Conservation (phyloP, 2,888 invertebrate species). For the Sacculina carcini region DNA sequence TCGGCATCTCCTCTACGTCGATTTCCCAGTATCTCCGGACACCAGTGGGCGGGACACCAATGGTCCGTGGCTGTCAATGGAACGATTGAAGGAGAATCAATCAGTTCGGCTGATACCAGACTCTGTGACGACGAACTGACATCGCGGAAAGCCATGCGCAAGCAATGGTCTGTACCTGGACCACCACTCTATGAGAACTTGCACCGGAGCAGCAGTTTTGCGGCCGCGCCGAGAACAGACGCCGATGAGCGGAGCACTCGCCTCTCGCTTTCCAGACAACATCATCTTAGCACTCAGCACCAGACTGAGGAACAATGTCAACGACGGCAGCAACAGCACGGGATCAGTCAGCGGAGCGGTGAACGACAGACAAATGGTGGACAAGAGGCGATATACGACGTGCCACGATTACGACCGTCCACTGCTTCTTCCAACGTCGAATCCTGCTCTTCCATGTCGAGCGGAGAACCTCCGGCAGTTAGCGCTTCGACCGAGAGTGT, state of each 20-base stretch:
- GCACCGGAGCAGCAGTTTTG: background rate
- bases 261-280: too few species aligned
- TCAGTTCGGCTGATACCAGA: background rate
- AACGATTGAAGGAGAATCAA: background rate
- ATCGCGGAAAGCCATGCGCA: background rate
- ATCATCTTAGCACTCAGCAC: too few species aligned
- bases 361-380: too few species aligned
- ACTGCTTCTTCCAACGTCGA: too few species aligned
- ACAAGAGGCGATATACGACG: conserved; percentile 2
- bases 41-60: background rate
- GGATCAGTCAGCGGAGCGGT: too few species aligned
- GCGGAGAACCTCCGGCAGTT: too few species aligned
- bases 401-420: background rate
- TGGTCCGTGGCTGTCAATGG: background rate
- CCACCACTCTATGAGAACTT: conserved; percentile 1
- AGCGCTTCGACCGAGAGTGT: too few species aligned
- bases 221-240: background rate
- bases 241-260: background rate
- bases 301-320: too few species aligned
- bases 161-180: background rate
- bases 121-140: background rate
- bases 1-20: conserved; percentile 9
- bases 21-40: background rate
- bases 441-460: too few species aligned
- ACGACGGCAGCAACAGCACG: too few species aligned